Base-by-base conservation (phyloP, 2,797 vertebrate genomes). In the Brotula barbata region DNA sequence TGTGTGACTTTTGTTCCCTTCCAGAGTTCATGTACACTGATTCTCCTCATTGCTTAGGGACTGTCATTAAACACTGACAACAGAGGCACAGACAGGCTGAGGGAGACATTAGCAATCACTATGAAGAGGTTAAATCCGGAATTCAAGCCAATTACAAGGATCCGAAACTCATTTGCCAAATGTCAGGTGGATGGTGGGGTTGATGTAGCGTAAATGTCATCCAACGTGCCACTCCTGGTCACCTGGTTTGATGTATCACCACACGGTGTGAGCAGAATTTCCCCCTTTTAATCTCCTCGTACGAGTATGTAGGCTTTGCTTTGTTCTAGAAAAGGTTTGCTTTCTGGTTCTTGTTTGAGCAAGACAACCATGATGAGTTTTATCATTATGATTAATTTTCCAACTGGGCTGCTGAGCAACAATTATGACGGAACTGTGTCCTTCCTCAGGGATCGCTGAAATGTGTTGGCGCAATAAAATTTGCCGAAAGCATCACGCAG, bases 151-250 rank as follows among this genome's bases (percentile, higher is more conserved):
- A 58, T 81, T 71, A 68, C 56, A 76, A 57, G 54, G 70, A 77
- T 80, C 58, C 5, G 1, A 77, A 73, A 67, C 43, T 75, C 54
- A 74, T 84, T 77, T 79, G 49, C 63, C 56, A 79, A 87, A 85
- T 85, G 83, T 85, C 84, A 84, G 52, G 43, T 46, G 39, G 67
- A 47, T 40, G 25, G 21, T 60, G 60, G 46, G 53, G 58, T 58
- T 58, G 46, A 54, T 22, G 0, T 19, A 20, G 42, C 19, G 12
- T 42, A 80, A 87, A 84, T 85, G 74, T 81, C 65, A 84, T 56
- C 61, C 45, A 23, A 4, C 2, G 5, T 11, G 42, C 57, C 49
- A 48, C 51, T 43, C 60, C 42, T 21, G 47, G 57, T 60, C 56
- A 34, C 50, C 9, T 17, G 11, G 33, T 7, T 33, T 50, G 23